Percentiles rank a stretch among this genome's conserved stretches.
These are phyloP conservation scores for Vespertilio murinus DNA, from an alignment of 2,797 vertebrate genomes.

Conservation along the genomic window DNA sequence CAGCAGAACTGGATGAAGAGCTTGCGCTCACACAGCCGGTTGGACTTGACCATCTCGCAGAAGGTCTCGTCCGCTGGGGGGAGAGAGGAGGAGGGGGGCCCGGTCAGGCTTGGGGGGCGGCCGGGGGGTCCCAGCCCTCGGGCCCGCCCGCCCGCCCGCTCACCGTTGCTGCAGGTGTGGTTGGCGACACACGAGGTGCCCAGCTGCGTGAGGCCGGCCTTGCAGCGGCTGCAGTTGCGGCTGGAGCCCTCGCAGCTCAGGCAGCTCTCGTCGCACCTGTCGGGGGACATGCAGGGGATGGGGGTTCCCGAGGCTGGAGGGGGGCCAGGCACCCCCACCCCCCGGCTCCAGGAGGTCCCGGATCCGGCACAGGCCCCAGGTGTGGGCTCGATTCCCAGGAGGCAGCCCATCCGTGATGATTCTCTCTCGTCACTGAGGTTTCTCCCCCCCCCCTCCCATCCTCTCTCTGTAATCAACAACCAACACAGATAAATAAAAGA, in stretches of 20 bases:
- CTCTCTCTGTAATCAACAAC: too few relatives aligned
- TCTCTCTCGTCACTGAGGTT: too few relatives aligned
- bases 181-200: slow-evolving; percentile 89
- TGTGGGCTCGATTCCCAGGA: too few relatives aligned
- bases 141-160: slow-evolving; percentile 56
- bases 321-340: neutral
- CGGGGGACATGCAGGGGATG: slow-evolving; percentile 34
- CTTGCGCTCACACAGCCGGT: slow-evolving; percentile 93
- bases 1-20: slow-evolving; percentile 95
- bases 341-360: too few relatives aligned
- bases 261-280: slow-evolving; percentile 92
- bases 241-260: slow-evolving; percentile 88
- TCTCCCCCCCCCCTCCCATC: too few relatives aligned
- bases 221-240: slow-evolving; percentile 88
- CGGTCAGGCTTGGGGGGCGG: neutral
- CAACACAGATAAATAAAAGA: too few relatives aligned
- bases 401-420: too few relatives aligned
- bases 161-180: slow-evolving; percentile 92
- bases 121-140: too few relatives aligned
- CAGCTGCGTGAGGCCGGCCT: slow-evolving; percentile 88
- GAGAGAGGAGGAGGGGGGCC: slow-evolving; percentile 58
- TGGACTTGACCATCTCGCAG: slow-evolving; percentile 95
- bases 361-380: too few relatives aligned
- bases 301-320: neutral
- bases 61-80: slow-evolving; percentile 91